Base-by-base conservation (phyloP, 1,140 invertebrate genomes). In the Hylyphantes graminicola region DNA sequence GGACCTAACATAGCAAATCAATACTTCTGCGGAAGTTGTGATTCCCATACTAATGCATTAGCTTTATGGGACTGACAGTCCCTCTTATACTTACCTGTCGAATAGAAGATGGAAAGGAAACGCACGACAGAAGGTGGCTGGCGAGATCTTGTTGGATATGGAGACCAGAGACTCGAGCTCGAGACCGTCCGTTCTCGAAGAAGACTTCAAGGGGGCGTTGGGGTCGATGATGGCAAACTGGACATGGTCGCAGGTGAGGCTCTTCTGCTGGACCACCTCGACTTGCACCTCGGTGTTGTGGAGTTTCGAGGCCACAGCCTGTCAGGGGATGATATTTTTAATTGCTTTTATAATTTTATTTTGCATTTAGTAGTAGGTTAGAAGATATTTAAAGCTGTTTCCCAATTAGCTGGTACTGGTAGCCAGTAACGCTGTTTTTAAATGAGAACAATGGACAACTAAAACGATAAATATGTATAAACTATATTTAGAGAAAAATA, bases 91-190 rank as follows among this genome's bases (percentile, higher is more conserved):
- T 35, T 92, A 15, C 94, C 35, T 92, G 88, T 98, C 94, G 89
- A 98, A 98, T 93, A 98, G 94, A 85, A 98, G 90, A 89, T 98
- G 96, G 89, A 98, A 98, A 13, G 97, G 97, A 90, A 98, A 98
- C 4, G 97, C 94, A 74, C 94, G 93, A 89, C 96, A 97, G 90
- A 98, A 98, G 13, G 96, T 97, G 11, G 94, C 92, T 15, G 96
- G 96, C 88, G 95, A 96, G 68, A 97, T 95, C 90, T 94, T 96
- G 87, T 90, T 94, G 86, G 96, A 95, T 95, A 90, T 73, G 11
- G 85, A 85, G 35, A 35, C 35, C 17, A 87, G n/a, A 17, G 92
- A 93, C 88, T 94, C 93, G 53, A 94, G 92, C 88, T 94, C 93
- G 8, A 93, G 92, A 9, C 82, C 76, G 85, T 84, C 78, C 80